These are phyloP conservation scores for human (Homo sapiens) DNA, from an alignment of 2,113 vertebrate genomes.

Conservation along the genomic window DNA sequence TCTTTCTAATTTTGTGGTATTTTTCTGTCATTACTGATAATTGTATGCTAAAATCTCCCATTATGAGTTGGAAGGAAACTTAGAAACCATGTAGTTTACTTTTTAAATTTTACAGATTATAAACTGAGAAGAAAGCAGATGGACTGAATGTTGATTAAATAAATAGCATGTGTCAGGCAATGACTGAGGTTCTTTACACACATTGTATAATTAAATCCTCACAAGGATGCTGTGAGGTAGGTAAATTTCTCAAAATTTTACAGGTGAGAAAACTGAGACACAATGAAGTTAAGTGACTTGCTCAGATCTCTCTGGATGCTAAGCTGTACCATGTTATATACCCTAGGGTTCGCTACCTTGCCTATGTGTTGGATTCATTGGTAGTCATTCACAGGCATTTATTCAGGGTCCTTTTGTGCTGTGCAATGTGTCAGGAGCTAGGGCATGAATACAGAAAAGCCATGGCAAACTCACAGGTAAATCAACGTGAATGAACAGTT, in stretches of 20 bases:
- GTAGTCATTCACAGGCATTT: background rate
- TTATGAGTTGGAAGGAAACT: background rate
- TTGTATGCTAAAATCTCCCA: background rate
- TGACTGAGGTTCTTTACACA: background rate
- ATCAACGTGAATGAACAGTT: background rate
- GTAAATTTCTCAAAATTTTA: background rate
- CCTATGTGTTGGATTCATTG: background rate
- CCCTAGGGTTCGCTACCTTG: background rate
- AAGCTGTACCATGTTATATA: background rate
- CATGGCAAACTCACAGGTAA: background rate
- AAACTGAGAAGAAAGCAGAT: background rate
- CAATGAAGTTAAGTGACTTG: background rate
- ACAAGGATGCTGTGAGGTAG: background rate
- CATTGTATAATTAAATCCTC: background rate
- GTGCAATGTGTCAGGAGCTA: background rate
- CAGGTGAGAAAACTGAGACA: background rate
- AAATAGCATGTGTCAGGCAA: background rate
- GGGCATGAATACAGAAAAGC: background rate
- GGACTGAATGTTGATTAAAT: background rate
- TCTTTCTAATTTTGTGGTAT: background rate
- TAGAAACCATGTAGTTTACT: background rate
- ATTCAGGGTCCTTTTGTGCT: background rate
- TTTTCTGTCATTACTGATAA: background rate
- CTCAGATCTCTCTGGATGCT: background rate
- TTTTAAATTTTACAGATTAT: background rate